Percentiles rank a stretch among this genome's conserved stretches.
Evolutionary conservation across 2,888 invertebrate genomes (phyloP).

Genomic region (Pyralis farinalis): DNA sequence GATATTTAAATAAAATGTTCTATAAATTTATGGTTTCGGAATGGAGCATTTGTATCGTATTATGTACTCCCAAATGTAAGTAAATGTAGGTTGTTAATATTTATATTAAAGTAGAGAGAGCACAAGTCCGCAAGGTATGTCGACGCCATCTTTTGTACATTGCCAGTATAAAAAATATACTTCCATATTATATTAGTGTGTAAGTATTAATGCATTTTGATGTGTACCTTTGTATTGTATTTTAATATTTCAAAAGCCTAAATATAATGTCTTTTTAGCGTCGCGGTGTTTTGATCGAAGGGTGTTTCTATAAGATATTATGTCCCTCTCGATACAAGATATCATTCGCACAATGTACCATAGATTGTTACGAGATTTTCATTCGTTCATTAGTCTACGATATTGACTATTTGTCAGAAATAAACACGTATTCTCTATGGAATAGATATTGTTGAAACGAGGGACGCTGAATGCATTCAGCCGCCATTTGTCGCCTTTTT

Average conservation of each 20-base stretch:
- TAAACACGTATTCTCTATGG: no score
- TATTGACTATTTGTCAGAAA: no score
- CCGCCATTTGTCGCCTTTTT: no score
- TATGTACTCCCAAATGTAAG: constrained; percentile 2
- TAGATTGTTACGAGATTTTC: not conserved
- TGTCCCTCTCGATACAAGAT: not conserved
- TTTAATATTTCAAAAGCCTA: constrained; percentile 24
- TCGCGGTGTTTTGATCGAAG: constrained; percentile 12
- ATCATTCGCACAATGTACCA: not conserved
- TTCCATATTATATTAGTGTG: constrained; percentile 35
- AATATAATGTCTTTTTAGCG: constrained; percentile 14
- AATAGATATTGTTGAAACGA: no score
- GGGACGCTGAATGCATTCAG: no score
- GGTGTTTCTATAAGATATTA: constrained; percentile 12
- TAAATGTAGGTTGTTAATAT: constrained; percentile 6
- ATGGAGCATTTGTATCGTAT: constrained; percentile 3
- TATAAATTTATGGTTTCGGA: constrained; percentile 9
- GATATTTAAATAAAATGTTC: constrained; percentile 3
- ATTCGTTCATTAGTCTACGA: not conserved
- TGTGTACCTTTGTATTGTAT: constrained; percentile 36
- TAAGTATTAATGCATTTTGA: constrained; percentile 47
- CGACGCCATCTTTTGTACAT: constrained; percentile 34
- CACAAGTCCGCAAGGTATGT: constrained; percentile 25
- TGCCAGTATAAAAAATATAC: constrained; percentile 34
- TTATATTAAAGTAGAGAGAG: constrained; percentile 12